Base-by-base conservation (phyloP, 2,113 vertebrate species). In the Serilophus lunatus region DNA sequence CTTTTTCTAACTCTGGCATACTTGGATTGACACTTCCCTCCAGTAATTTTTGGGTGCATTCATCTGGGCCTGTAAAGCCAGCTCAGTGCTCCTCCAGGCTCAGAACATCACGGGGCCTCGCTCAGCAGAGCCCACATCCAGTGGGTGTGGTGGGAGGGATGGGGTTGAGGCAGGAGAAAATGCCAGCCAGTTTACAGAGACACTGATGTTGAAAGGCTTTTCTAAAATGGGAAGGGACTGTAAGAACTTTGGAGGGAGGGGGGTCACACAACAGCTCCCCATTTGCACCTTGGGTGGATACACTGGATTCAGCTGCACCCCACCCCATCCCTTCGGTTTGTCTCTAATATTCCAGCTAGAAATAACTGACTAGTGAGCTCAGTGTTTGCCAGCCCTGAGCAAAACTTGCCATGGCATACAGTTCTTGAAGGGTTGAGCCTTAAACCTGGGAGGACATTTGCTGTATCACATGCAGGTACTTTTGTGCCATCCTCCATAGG, bases 1-100 rank as follows among this genome's bases (percentile, higher is more conserved):
- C 65, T 36, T 91, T 78, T 92, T 94, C 95, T 92, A 95, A 84
- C 76, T 95, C 92, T 3, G 75, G 81, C 87, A 16, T 59, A 5
- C 64, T 91, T 50, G 84, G 87, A 83, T 75, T 94, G 90, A 29
- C 69, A 36, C 70, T 89, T 66, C 49, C 38, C 61, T 49, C 60
- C 33, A 71, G 84, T 81, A 36, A 75, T 94, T 90, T 87, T 88
- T 80, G 83, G 40, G 72, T 60, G 61, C 91, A 86, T 92, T 84
- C 72, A 61, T 95, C 63, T 86, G 61, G 23, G 28, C 22, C 36
- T 82, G 35, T n/a, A 61, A 51, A 88, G 79, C 0, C 0, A 80
- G 53, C n/a, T 84, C 60, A 35, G 54, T 18, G 31, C 44, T 51
- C 25, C 29, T 81, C 31, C 3, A 1, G 65, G 56, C 77, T 78